Evolutionary conservation across 2,797 vertebrate genomes (phyloP), one percentile per base, ranked within the genome.

Genomic region (Manis javanica): DNA sequence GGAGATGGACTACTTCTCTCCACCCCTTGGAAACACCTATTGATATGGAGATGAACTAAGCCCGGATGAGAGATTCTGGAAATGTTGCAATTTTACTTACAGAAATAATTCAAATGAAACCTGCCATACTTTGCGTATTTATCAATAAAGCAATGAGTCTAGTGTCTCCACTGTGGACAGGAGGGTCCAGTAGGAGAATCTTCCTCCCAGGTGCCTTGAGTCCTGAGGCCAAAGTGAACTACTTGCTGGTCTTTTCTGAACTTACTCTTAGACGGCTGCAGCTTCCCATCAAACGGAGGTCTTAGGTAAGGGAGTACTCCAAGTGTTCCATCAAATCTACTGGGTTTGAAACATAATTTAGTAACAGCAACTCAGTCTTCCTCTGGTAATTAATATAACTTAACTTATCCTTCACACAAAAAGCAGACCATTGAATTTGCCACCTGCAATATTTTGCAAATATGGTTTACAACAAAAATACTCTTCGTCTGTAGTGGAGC

Each of bases 271-370:
- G 71, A 9, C 24, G 4, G 11, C 34, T 18, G 7, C 2, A 4
- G 13, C 57, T 78, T 49, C 59, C 53, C 5, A 8, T 46, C 23
- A 1, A 63, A 15, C 3, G 39, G 9, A 29, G 49, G 7, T 9
- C 5, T 14, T 6, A 42, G 3, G 2, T 1, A 9, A 6, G 7
- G 29, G 15, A 64, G 4, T 37, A 19, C 11, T 37, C 16, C 2
- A 16, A 14, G 5, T 31, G 5, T 85, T 42, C 4, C 9, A 7
- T 23, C n/a, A 26, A 53, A 11, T 12, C 14, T 19, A 29, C 16
- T 11, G 19, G 42, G 34, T 77, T 63, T 19, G 68, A 51, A 66
- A 49, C 14, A 21, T 24, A 82, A 5, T 49, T 77, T 57, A 34
- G 34, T 34, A 46, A 64, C 18, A 46, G 16, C 8, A 61, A 61